Evolutionary conservation across 2,113 vertebrate species (phyloP).

Genomic region (Ia io): DNA sequence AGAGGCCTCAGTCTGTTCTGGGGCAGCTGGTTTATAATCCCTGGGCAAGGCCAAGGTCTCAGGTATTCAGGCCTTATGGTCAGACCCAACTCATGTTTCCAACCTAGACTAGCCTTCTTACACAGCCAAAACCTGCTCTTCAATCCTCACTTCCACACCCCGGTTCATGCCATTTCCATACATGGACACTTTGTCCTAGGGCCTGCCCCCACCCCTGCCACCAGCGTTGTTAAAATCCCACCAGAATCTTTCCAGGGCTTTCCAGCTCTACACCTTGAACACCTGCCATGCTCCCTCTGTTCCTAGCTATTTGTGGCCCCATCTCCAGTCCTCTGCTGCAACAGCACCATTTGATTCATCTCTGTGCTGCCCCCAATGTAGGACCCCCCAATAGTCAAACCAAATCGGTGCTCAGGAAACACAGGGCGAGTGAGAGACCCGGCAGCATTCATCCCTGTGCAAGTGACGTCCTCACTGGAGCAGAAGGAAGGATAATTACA

Average conservation of each 20-base stretch:
- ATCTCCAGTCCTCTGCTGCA: not conserved
- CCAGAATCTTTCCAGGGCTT: not conserved
- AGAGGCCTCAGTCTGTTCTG: not conserved
- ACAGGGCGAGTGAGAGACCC: not conserved
- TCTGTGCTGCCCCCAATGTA: not conserved
- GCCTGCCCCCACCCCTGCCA: not conserved
- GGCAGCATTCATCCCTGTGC: not conserved
- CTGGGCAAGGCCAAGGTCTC: not conserved
- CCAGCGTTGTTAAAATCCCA: not conserved
- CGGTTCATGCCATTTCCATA: not conserved
- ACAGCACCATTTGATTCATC: not conserved
- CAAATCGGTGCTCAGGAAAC: not conserved
- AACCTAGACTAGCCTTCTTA: not conserved
- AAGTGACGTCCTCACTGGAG: slow-evolving; percentile 18
- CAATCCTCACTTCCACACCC: not conserved
- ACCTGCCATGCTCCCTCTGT: not conserved
- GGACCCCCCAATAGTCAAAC: not conserved
- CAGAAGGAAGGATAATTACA: slow-evolving; percentile 67
- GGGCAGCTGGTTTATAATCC: not conserved
- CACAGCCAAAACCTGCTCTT: not conserved
- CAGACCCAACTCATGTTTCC: not conserved
- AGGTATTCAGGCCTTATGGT: not conserved
- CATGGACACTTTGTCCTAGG: not conserved
- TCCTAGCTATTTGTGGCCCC: not conserved
- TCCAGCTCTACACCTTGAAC: not conserved